These are phyloP conservation scores for Gorsachius magnificus DNA, from an alignment of 2,797 vertebrate species.

Conservation along the genomic window DNA sequence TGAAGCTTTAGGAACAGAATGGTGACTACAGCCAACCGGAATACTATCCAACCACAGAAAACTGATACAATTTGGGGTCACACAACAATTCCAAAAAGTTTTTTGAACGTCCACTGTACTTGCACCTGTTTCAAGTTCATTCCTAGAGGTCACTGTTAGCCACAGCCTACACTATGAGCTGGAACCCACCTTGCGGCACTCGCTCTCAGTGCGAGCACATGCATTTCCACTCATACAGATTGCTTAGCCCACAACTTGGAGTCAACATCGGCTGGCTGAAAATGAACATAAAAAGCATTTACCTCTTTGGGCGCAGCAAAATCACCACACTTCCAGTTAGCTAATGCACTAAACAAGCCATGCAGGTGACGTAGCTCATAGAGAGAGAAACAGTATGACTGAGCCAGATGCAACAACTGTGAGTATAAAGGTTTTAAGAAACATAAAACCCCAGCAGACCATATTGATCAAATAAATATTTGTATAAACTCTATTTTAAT, in stretches of 20 bases:
- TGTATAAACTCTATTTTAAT: neutral
- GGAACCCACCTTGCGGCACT: neutral
- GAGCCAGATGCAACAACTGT: neutral
- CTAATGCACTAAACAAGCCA: neutral
- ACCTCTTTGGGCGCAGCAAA: neutral
- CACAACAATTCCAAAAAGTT: neutral
- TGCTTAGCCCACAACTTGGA: neutral
- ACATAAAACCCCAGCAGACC: neutral
- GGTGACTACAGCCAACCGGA: neutral
- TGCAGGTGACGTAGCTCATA: rapidly evolving
- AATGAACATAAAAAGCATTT: neutral
- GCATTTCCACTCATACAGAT: rapidly evolving
- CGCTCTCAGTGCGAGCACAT: neutral
- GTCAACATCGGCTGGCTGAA: neutral
- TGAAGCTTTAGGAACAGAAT: neutral
- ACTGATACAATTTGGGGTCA: neutral
- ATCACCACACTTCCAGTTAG: neutral
- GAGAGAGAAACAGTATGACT: neutral
- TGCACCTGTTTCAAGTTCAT: neutral
- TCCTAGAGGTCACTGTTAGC: neutral
- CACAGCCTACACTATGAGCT: neutral
- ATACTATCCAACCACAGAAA: neutral
- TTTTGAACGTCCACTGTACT: neutral
- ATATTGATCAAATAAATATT: neutral
- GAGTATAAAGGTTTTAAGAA: neutral